A percentile compares a stretch with the other conserved stretches of the same genome.
Evolutionary conservation across 2,797 vertebrate genomes (phyloP).

Genomic region (Rhadinocentrus ornatus): DNA sequence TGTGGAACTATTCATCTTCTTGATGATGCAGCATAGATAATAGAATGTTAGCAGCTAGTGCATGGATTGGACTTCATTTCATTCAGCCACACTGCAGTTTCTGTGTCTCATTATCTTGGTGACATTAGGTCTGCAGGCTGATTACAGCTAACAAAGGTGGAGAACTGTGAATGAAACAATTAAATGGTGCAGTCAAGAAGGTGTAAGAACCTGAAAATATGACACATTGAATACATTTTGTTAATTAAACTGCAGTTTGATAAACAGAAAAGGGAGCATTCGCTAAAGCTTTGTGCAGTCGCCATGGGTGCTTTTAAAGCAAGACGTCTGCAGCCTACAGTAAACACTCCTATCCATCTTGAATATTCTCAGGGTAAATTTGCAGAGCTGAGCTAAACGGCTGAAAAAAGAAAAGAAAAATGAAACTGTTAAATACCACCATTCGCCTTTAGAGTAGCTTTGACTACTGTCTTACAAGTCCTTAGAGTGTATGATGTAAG

Average conservation of each 20-base stretch:
- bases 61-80: slow-evolving; percentile 44
- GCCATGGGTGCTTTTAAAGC: slow-evolving; percentile 30
- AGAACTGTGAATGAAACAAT: slow-evolving; percentile 38
- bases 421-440: slow-evolving; percentile 17
- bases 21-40: slow-evolving; percentile 26
- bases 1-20: slow-evolving; percentile 17
- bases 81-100: slow-evolving; percentile 34
- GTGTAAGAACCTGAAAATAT: slow-evolving; percentile 37
- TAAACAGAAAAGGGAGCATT: slow-evolving; percentile 25
- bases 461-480: slow-evolving; percentile 37
- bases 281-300: slow-evolving; percentile 26
- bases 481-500: slow-evolving; percentile 27
- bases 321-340: slow-evolving; percentile 29
- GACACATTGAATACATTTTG: slow-evolving; percentile 37
- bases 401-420: background rate
- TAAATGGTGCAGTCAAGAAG: slow-evolving; percentile 15
- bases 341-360: slow-evolving; percentile 43
- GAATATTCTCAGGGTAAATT: slow-evolving; percentile 42
- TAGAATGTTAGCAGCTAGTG: slow-evolving; percentile 26
- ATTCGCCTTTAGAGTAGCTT: slow-evolving; percentile 34
- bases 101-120: slow-evolving; percentile 40
- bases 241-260: slow-evolving; percentile 37
- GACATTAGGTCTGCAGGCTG: slow-evolving; percentile 45
- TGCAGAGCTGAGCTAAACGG: slow-evolving; percentile 34
- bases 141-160: slow-evolving; percentile 45